These are phyloP conservation scores for Phyllotreta striolata DNA, from an alignment of 2,888 invertebrate species.

Conservation along the genomic window DNA sequence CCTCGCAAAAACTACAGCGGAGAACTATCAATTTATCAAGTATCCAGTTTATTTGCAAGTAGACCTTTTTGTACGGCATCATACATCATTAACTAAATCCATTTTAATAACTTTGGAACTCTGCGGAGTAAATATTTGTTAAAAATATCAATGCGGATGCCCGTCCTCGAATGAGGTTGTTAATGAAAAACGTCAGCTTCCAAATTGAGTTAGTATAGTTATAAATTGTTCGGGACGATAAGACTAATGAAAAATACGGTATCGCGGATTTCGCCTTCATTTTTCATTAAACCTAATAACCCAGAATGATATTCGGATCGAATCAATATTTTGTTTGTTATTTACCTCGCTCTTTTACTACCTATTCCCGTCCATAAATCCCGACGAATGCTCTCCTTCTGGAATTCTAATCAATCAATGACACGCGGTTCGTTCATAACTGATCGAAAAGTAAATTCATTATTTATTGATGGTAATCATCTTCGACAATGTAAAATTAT, in stretches of 20 bases:
- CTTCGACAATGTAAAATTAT: slow-evolving; percentile 36
- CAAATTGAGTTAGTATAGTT: slow-evolving; percentile 32
- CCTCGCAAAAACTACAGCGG: too few relatives aligned
- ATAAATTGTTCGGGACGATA: slow-evolving; percentile 29
- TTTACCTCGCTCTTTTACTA: slow-evolving; percentile 12
- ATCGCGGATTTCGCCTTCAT: slow-evolving; percentile 28
- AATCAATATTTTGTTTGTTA: slow-evolving; percentile 27
- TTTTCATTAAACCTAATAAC: slow-evolving; percentile 30
- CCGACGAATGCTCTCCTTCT: slow-evolving; percentile 21
- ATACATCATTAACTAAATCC: too few relatives aligned
- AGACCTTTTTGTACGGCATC: too few relatives aligned
- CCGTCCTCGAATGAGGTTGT: slow-evolving; percentile 24
- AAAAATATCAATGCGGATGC: slow-evolving; percentile 23
- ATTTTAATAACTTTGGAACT: not conserved
- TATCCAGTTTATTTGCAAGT: too few relatives aligned
- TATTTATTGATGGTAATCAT: slow-evolving; percentile 40
- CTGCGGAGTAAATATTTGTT: slow-evolving; percentile 4
- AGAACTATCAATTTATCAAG: too few relatives aligned
- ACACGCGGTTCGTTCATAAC: slow-evolving; percentile 34
- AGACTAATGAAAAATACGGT: slow-evolving; percentile 28
- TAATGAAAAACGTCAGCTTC: slow-evolving; percentile 31
- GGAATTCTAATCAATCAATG: slow-evolving; percentile 39
- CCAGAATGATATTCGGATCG: slow-evolving; percentile 28
- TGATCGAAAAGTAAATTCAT: slow-evolving; percentile 37
- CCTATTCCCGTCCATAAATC: slow-evolving; percentile 14